These are phyloP conservation scores for Papilio demoleus DNA, from an alignment of 2,888 invertebrate genomes.

Conservation along the genomic window DNA sequence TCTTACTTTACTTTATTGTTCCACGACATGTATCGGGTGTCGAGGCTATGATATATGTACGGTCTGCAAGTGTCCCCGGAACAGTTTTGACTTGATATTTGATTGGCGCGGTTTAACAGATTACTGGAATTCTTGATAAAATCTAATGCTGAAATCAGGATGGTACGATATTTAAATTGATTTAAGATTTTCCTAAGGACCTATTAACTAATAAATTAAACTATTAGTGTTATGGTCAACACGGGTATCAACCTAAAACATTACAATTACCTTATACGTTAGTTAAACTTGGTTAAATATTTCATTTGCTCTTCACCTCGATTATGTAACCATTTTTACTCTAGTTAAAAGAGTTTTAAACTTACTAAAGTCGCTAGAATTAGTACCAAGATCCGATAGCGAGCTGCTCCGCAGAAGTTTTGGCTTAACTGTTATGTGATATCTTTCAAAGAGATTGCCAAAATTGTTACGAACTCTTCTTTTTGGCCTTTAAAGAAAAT, in stretches of 20 bases:
- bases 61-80: slow-evolving; percentile 64
- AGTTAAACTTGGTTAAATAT: no score
- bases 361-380: slow-evolving; percentile 72
- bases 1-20: slow-evolving; percentile 70
- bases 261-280: no score
- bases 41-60: slow-evolving; percentile 50
- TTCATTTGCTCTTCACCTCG: no score
- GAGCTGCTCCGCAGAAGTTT: slow-evolving; percentile 69
- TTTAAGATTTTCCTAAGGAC: no score
- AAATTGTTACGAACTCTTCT: slow-evolving; percentile 55
- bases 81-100: slow-evolving; percentile 47
- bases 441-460: slow-evolving; percentile 65
- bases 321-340: no score
- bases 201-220: no score
- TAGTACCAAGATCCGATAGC: slow-evolving; percentile 66
- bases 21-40: slow-evolving; percentile 69
- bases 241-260: no score
- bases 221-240: no score
- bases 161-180: no score
- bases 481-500: slow-evolving; percentile 48
- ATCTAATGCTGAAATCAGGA: slow-evolving; percentile 60
- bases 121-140: slow-evolving; percentile 57
- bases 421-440: slow-evolving; percentile 75
- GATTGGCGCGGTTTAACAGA: slow-evolving; percentile 48
- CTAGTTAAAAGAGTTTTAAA: slow-evolving; percentile 45